A percentile compares a stretch with the other conserved stretches of the same genome.
phyloP scores from a whole-genome alignment of 2,113 vertebrate species.

The Theristicus caerulescens region DNA sequence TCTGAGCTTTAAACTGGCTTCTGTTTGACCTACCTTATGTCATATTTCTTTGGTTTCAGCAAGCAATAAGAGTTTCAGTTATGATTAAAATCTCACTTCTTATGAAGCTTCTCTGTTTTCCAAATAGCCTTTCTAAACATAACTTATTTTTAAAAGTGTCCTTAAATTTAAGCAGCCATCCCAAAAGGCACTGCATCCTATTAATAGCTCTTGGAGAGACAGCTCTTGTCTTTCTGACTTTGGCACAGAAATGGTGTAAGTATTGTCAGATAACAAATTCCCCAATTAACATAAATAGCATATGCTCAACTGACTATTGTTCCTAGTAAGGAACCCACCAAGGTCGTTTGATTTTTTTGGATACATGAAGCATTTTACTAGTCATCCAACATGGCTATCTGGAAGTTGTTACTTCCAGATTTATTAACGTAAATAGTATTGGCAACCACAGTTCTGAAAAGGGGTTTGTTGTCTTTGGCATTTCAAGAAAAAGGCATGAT shows the following conservation, averaged over 20 bases:
- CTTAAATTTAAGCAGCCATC: not conserved
- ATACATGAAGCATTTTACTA: not conserved
- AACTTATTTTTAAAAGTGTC: not conserved
- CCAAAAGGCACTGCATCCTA: not conserved
- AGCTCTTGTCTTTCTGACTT: not conserved
- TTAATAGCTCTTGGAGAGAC: not conserved
- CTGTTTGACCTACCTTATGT: not conserved
- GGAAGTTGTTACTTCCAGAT: not conserved
- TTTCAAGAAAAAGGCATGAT: not conserved
- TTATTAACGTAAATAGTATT: not conserved
- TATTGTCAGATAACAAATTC: conserved; percentile 10
- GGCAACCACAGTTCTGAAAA: not conserved
- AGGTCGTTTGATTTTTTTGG: not conserved
- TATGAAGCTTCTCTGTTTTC: not conserved
- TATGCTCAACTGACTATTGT: conserved; percentile 21
- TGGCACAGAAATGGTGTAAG: not conserved
- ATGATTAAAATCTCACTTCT: not conserved
- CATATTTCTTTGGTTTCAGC: not conserved
- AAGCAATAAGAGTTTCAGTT: not conserved
- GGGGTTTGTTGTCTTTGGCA: not conserved
- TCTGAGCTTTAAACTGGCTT: not conserved
- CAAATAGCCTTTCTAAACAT: not conserved
- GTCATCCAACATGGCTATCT: not conserved
- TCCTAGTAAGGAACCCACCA: not conserved
- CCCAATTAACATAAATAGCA: conserved; percentile 5